A percentile compares a stretch with the other conserved stretches of the same genome.
Evolutionary conservation across 2,797 vertebrate genomes (phyloP).

Genomic region (Chiroxiphia lanceolata): DNA sequence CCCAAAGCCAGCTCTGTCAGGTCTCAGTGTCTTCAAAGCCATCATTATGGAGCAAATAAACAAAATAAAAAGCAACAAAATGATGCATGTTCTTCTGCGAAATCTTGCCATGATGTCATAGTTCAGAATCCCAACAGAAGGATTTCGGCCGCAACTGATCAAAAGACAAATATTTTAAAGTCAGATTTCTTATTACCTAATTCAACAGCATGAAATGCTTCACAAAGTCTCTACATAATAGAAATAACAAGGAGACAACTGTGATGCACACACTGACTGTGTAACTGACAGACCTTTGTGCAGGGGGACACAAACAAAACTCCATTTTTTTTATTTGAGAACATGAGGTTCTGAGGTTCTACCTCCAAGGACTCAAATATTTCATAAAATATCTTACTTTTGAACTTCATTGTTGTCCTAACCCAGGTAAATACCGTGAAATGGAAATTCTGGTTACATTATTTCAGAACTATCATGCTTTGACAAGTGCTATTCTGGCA

Average conservation of each 20-base stretch:
- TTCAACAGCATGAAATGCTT: neutral
- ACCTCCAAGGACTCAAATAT: neutral
- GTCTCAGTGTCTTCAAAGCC: constrained; percentile 85
- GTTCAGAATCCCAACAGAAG: constrained; percentile 68
- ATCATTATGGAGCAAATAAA: constrained; percentile 86
- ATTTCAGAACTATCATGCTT: neutral
- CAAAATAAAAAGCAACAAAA: constrained; percentile 82
- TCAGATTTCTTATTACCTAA: constrained; percentile 9
- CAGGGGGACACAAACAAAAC: neutral
- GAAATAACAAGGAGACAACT: neutral
- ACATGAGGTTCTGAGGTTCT: neutral
- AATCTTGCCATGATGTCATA: constrained; percentile 92
- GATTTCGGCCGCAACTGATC: constrained; percentile 58
- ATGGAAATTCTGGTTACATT: neutral
- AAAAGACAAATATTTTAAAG: constrained; percentile 55
- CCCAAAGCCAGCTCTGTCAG: constrained; percentile 80
- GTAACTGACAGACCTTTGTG: neutral
- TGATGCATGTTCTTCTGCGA: constrained; percentile 86
- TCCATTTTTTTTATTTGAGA: neutral
- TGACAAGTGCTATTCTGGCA: neutral
- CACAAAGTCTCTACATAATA: neutral
- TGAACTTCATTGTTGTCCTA: neutral
- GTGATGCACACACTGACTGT: neutral
- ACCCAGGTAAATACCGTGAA: neutral
- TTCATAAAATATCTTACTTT: neutral